phyloP scores from a whole-genome alignment of 2,797 vertebrate genomes.

The Pangasius sanitwongsei region DNA sequence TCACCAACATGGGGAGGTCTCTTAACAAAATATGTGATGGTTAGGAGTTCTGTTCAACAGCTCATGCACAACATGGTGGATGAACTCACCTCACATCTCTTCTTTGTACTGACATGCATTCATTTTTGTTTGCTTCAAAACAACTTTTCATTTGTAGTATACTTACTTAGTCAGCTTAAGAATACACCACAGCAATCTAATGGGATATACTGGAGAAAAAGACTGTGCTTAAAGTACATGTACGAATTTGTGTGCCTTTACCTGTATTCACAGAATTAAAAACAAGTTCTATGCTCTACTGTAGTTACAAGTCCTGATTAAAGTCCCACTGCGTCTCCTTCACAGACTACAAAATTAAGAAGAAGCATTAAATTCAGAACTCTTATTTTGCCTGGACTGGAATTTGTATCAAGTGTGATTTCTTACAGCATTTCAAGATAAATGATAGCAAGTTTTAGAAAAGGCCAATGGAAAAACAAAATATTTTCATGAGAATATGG shows the following conservation, averaged over 20 bases:
- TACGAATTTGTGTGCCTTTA: not conserved
- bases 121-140: not conserved
- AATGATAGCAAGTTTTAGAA: not conserved
- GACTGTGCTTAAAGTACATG: too few relatives aligned
- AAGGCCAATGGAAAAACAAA: not conserved
- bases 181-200: not conserved
- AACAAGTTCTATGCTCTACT: not conserved
- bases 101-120: not conserved
- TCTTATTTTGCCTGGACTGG: not conserved
- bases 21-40: not conserved
- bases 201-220: not conserved
- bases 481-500: not conserved
- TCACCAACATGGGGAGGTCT: not conserved
- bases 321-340: not conserved
- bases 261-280: not conserved
- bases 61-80: not conserved
- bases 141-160: not conserved
- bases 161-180: not conserved
- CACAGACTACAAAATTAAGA: constrained; percentile 11
- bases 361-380: not conserved
- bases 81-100: not conserved
- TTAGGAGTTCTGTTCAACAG: not conserved
- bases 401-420: not conserved
- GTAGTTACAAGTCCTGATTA: not conserved
- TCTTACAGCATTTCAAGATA: not conserved